Evolutionary conservation across 2,113 vertebrate genomes (phyloP), one percentile per base, ranked within the genome.

Genomic region (Phalacrocorax carbo): DNA sequence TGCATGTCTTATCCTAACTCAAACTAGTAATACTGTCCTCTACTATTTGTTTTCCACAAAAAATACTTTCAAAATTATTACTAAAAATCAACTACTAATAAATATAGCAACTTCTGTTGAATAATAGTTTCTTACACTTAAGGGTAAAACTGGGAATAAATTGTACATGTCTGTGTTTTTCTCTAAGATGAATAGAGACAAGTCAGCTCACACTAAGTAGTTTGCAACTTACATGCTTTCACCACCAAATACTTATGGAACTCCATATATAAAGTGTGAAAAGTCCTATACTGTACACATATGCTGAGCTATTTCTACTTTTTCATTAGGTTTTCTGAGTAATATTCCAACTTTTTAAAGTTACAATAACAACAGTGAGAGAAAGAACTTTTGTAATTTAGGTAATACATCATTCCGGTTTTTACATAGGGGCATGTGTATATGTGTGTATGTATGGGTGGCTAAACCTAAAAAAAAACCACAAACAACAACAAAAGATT

Each of bases 341-440:
- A 65, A 34, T 82, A 52, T 25, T 82, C 14, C 11, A 14, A 52
- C 11, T 17, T 69, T 51, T 75, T 48, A 75, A 71, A 30, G 5
- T 6, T 54, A 66, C 8, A 58, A 34, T 30, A 86, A 22, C 2
- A 54, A 62, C 6, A 51, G 12, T 5, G 18, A 65, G 13, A 80
- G 20, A 82, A 13, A 80, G 26, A 49, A 0, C 1, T 62, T 60
- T 71, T 57, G 4, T 79, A n/a, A 58, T 71, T 58, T 57, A 55
- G 20, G 42, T 8, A 57, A 20, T n/a, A 46, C 29, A 36, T 54
- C 0, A 2, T 48, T 82, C 64, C 13, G 16, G 38, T 58, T 4
- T 49, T 65, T 30, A 30, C 27, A 46, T 8, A 72, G 3, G 4
- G 4, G 27, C 2, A 0, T 54, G 10, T 19, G 2, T 34, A 13